phyloP scores from a whole-genome alignment of 2,113 vertebrate species.

The Calidris pygmaea region DNA sequence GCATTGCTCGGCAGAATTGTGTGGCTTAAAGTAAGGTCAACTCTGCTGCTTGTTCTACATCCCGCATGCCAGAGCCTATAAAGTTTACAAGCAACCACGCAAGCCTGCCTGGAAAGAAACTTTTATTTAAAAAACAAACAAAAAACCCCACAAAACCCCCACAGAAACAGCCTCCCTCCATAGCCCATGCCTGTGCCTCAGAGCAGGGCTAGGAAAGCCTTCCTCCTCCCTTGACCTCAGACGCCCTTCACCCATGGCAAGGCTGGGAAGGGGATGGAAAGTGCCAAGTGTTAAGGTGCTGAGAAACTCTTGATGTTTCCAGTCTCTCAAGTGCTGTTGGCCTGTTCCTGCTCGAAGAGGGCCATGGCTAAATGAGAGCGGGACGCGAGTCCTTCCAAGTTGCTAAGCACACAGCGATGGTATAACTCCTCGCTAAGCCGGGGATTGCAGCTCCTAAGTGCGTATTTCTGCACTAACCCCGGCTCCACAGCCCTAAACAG shows the following conservation, averaged over 20 bases:
- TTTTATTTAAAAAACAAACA: background rate
- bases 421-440: slow-evolving; percentile 92
- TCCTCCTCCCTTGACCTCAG: background rate
- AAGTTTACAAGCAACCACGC: background rate
- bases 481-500: slow-evolving; percentile 95
- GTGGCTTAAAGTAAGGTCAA: background rate
- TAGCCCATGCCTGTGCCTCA: background rate
- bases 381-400: slow-evolving; percentile 90
- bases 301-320: background rate
- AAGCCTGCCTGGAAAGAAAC: slow-evolving; percentile 31
- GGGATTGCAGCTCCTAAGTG: slow-evolving; percentile 85
- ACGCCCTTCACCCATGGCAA: background rate
- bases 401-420: slow-evolving; percentile 94
- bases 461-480: slow-evolving; percentile 90
- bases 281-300: slow-evolving; percentile 68
- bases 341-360: slow-evolving; percentile 94
- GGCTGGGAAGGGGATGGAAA: slow-evolving; percentile 35
- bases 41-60: background rate
- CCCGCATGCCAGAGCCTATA: background rate
- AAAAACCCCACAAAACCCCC: background rate
- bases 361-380: slow-evolving; percentile 91
- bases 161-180: background rate
- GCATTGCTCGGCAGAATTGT: background rate
- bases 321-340: slow-evolving; percentile 86
- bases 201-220: background rate